Evolutionary conservation across 2,797 vertebrate species (phyloP), one percentile per base, ranked within the genome.

Genomic region (Poecilia gillii): DNA sequence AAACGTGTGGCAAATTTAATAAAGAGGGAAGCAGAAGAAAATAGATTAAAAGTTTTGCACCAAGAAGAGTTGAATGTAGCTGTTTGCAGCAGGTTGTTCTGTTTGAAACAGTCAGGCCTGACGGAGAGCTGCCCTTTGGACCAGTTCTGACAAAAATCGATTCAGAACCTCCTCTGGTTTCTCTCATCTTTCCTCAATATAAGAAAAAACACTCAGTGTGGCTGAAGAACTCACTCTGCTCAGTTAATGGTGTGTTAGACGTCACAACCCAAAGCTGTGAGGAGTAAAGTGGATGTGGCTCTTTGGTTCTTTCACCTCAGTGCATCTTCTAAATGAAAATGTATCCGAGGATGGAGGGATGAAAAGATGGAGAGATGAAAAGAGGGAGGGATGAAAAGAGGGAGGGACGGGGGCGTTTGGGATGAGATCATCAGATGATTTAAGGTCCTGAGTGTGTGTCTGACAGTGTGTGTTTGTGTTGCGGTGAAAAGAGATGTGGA

Each of bases 361-460:
- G 28, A 25, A 18, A 14, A 83, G 53, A 68, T 28, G 79, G 62
- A 1, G 6, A 6, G 62, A 64, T 62, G 86, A 71, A 31, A 33
- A 49, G 47, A 49, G 1, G 16, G 47, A 20, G 45, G 14, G 13
- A 53, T 8, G 20, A 4, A n/a, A 18, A 84, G 64, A 66, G 23
- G 77, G 55, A 31, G 57, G 12, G n/a, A 62, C 9, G 31, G 33
- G 74, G 57, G 16, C 18, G 8, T 66, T 66, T 20, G 18, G 66
- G 82, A 76, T 81, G 81, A 86, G 81, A 88, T 76, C 14, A 80
- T 77, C 73, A 78, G 79, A 77, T 88, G 89, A 92, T 93, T 92
- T 85, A 82, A 85, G 80, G 78, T 70, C 39, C 66, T n/a, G 20
- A 70, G 39, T 41, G 36, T 68, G 64, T 43, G 66, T 70, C 66